Evolutionary conservation across 2,113 vertebrate genomes (phyloP), one percentile per base, ranked within the genome.

Genomic region (Istiophorus platypterus): DNA sequence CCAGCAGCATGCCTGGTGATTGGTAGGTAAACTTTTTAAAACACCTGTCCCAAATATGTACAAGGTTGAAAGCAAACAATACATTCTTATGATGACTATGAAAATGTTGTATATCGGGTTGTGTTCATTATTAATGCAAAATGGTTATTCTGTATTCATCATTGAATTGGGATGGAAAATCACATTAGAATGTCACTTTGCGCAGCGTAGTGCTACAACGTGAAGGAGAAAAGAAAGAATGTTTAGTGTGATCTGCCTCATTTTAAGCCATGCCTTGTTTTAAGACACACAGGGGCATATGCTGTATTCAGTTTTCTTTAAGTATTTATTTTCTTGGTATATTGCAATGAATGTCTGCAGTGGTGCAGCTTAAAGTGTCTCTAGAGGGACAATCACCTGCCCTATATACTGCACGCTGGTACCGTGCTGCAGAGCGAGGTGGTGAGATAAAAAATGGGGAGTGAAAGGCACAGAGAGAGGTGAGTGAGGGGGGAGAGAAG

Each of bases 1-100:
- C 97, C 97, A 2, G 95, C 97, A 37, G 91, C 90, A 27, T 98
- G 97, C 91, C 90, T 98, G 45, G 47, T 97, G 17, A 95, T 98
- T 41, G 96, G 97, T 98, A 94, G 89, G 97, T 93, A 72, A 57
- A 41, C 42, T 24, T 63, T 52, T 29, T 7, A 59, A 59, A 31
- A 18, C 13, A 31, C 0, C 26, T 59, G 7, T 9, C 26, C 7
- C 13, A 59, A 59, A 56, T 9, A 39, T 24, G 14, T 24, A 52
- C 29, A 14, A 29, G 4, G 17, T 37, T 31, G 37, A 27, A 20
- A 71, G 8, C 22, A 42, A n/a, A 70, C 31, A 71, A 4, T 7
- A 8, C 14, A 41, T 20, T 29, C 0, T 45, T 49, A 6, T 65
- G 1, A 18, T 29, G 15, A 47, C 5, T 4, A 29, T 13, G 52